A percentile compares a stretch with the other conserved stretches of the same genome.
These are phyloP conservation scores for Falco berigora DNA, from an alignment of 2,797 vertebrate genomes.

Conservation along the genomic window DNA sequence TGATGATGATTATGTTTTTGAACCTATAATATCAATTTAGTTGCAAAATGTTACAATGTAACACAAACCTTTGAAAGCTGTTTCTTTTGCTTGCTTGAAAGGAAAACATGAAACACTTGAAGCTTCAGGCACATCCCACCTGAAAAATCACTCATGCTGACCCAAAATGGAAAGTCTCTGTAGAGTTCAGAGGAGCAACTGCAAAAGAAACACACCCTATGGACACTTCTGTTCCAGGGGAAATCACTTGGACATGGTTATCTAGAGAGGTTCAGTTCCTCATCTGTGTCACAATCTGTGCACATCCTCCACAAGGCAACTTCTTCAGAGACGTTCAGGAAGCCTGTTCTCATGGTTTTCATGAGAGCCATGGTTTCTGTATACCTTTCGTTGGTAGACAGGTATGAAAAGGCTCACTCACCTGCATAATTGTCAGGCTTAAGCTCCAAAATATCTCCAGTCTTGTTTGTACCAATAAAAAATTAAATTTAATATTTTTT, in stretches of 20 bases:
- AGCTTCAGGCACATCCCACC: not conserved
- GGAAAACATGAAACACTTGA: not conserved
- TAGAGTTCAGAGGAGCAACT: not conserved
- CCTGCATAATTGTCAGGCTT: not conserved
- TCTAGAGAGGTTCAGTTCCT: not conserved
- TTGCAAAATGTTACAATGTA: not conserved
- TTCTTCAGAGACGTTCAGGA: not conserved
- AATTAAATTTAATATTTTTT: not conserved
- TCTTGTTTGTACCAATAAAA: not conserved
- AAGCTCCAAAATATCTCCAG: not conserved
- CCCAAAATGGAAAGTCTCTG: fast-evolving
- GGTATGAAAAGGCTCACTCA: not conserved
- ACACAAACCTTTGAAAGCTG: not conserved
- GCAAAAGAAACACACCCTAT: not conserved
- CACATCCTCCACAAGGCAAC: not conserved
- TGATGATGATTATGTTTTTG: not conserved
- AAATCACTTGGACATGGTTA: fast-evolving
- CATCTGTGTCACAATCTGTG: not conserved
- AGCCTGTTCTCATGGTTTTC: not conserved
- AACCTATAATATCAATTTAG: not conserved
- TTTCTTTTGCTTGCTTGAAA: not conserved
- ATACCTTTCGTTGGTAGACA: not conserved
- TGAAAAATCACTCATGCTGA: not conserved
- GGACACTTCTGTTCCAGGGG: not conserved
- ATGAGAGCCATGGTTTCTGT: not conserved